phyloP scores from a whole-genome alignment of 2,888 invertebrate genomes.

The Aphrophora alni region DNA sequence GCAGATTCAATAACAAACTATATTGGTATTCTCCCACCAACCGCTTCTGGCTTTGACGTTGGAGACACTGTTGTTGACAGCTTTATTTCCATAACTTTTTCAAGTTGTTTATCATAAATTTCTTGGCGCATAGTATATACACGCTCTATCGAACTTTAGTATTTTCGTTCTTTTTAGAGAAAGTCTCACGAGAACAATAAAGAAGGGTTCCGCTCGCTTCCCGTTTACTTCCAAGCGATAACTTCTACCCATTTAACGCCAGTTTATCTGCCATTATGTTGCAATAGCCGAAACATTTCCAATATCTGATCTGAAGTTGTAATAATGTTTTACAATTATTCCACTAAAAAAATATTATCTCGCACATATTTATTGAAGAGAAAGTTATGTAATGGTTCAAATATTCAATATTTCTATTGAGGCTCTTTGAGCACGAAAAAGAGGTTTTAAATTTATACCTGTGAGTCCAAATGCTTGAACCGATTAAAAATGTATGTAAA shows the following conservation, averaged over 20 bases:
- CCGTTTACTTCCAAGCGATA: background rate
- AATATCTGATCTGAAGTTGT: background rate
- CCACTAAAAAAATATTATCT: too few species aligned
- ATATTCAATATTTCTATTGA: too few species aligned
- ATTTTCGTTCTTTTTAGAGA: background rate
- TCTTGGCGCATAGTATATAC: background rate
- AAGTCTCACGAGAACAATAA: background rate
- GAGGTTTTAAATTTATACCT: too few species aligned
- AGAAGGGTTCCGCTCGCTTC: too few species aligned
- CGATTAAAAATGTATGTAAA: too few species aligned
- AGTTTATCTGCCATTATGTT: background rate
- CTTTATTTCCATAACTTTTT: slow-evolving; percentile 6
- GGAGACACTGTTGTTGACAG: background rate
- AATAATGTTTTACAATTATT: background rate
- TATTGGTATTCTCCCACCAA: slow-evolving; percentile 4
- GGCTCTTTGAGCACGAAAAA: too few species aligned
- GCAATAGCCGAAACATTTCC: background rate
- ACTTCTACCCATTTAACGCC: background rate
- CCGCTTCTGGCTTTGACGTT: background rate
- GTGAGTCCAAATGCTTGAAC: too few species aligned
- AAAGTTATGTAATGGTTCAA: too few species aligned
- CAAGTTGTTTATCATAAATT: background rate
- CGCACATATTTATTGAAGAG: too few species aligned
- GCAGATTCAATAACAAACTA: too few species aligned
- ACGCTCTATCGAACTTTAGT: background rate